These are phyloP conservation scores for Pogoniulus pusillus DNA, from an alignment of 2,797 vertebrate species.

Conservation along the genomic window DNA sequence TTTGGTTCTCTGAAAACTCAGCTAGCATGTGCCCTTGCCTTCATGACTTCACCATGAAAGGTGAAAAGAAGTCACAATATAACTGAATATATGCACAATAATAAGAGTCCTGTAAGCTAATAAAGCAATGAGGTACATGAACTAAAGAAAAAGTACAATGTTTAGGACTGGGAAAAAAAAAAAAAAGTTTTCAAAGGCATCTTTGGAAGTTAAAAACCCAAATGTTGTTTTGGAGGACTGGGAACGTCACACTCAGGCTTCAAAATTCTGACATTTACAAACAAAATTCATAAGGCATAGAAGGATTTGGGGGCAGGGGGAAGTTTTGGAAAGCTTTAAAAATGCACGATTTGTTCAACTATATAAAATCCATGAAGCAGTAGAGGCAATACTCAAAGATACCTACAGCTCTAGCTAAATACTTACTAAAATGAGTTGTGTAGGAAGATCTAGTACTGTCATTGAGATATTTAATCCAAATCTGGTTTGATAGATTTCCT, in stretches of 20 bases:
- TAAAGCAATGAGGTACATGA: neutral
- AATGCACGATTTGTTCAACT: neutral
- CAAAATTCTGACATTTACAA: neutral
- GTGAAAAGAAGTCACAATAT: neutral
- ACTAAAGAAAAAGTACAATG: neutral
- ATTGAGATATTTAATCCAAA: neutral
- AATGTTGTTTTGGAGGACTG: fast-evolving
- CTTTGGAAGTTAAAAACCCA: neutral
- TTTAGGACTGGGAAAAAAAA: neutral
- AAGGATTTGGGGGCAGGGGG: neutral
- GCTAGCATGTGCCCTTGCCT: neutral
- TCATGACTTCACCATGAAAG: neutral
- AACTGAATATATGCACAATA: neutral
- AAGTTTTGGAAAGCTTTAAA: neutral
- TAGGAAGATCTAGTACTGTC: neutral
- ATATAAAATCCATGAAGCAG: neutral
- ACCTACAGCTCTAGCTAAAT: neutral
- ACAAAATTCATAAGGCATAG: neutral
- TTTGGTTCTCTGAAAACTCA: neutral
- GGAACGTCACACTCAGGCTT: neutral
- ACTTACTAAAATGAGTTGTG: neutral
- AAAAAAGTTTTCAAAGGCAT: neutral
- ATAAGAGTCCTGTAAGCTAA: neutral
- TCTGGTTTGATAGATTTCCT: neutral
- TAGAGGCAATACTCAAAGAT: neutral